Conservation (phyloP, 2,888 invertebrate genomes). For the Eilema depressum region DNA sequence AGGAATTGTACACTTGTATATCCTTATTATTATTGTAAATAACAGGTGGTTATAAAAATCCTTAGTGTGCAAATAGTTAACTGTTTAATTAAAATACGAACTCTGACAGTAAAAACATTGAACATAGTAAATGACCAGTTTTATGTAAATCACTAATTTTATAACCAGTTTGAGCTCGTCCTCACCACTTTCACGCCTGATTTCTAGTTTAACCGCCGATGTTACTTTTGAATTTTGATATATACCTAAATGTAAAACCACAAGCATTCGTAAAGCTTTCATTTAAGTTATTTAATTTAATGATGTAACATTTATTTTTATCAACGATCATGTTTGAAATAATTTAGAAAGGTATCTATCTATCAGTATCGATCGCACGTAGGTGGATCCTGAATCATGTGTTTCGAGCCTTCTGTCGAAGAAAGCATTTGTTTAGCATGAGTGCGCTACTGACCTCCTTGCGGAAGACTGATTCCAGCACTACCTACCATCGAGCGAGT, state of each 20-base stretch:
- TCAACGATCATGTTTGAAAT: conserved; percentile 39
- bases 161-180: conserved; percentile 72
- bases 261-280: conserved; percentile 30
- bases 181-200: conserved; percentile 77
- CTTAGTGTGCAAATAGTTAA: conserved; percentile 42
- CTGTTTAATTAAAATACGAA: conserved; percentile 43
- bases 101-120: conserved; percentile 43
- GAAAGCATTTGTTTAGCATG: conserved; percentile 55
- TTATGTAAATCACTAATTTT: conserved; percentile 72
- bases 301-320: conserved; percentile 39
- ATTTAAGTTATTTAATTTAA: conserved; percentile 32
- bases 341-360: conserved; percentile 52
- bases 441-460: conserved; percentile 78
- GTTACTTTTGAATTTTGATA: conserved; percentile 55
- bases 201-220: conserved; percentile 70
- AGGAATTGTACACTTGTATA: not conserved
- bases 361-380: conserved; percentile 27
- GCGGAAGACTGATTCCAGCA: conserved; percentile 70
- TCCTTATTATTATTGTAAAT: not conserved
- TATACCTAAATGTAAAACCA: conserved; percentile 48
- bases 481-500: conserved; percentile 55
- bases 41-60: conserved; percentile 24
- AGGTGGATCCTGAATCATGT: conserved; percentile 30
- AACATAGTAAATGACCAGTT: conserved; percentile 59
- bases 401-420: conserved; percentile 33